phyloP scores from a whole-genome alignment of 2,888 invertebrate species.

The Conchocele bisecta region DNA sequence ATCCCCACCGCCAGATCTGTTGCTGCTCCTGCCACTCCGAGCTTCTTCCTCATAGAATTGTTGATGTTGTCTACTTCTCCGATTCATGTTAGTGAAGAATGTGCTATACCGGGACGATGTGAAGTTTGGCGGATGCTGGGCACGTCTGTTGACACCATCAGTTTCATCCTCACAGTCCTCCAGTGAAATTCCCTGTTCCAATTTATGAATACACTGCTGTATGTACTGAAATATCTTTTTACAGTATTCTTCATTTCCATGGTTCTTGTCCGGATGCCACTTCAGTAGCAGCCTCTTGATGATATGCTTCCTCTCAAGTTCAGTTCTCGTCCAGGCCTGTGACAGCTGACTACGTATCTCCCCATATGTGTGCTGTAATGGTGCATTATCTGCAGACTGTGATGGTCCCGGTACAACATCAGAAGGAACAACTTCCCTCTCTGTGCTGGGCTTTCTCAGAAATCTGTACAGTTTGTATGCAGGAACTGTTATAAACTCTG shows the following conservation, averaged over 20 bases:
- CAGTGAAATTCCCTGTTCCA: conserved; percentile 30
- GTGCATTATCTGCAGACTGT: conserved; percentile 37
- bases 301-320: conserved; percentile 39
- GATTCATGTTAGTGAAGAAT: neutral
- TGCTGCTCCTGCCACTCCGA: too few relatives aligned
- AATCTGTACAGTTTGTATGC: conserved; percentile 38
- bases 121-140: neutral
- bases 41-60: too few relatives aligned
- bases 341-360: conserved; percentile 35
- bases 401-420: conserved; percentile 60
- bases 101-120: neutral
- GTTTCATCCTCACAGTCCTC: conserved; percentile 20
- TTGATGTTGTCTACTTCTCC: too few relatives aligned
- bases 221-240: conserved; percentile 55
- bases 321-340: conserved; percentile 40
- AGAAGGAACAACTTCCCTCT: conserved; percentile 38
- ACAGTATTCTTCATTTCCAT: conserved; percentile 40
- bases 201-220: conserved; percentile 27
- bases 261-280: conserved; percentile 63
- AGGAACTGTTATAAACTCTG: conserved; percentile 9
- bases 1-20: too few relatives aligned
- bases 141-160: conserved; percentile 17
- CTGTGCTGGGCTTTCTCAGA: conserved; percentile 29
- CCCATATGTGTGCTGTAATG: conserved; percentile 45
- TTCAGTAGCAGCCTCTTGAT: conserved; percentile 43